A percentile compares a stretch with the other conserved stretches of the same genome.
Conservation (phyloP, 1,140 invertebrate species). For the Solenopsis invicta region DNA sequence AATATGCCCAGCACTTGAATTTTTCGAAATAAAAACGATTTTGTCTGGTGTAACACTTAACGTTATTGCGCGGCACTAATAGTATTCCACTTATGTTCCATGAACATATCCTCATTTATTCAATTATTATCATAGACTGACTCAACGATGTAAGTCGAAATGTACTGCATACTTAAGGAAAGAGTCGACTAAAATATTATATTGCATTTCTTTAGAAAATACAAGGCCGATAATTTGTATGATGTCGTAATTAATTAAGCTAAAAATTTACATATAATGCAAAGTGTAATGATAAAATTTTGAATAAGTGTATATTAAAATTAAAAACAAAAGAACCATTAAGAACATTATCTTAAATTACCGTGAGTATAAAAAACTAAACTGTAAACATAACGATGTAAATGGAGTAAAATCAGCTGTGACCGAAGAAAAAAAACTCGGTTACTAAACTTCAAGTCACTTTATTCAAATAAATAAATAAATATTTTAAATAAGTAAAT, state of each 20-base stretch:
- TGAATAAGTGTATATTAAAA: neutral
- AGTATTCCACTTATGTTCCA: neutral
- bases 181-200: conserved; percentile 4
- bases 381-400: neutral
- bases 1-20: neutral
- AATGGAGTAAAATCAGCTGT: neutral
- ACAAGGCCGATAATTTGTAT: neutral
- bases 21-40: neutral
- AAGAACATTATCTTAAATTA: neutral
- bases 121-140: conserved; percentile 31
- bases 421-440: neutral
- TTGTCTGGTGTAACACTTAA: neutral
- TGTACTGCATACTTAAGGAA: conserved; percentile 21
- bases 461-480: neutral
- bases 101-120: neutral
- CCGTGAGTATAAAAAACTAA: neutral
- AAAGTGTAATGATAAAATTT: conserved; percentile 4
- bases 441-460: neutral
- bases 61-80: neutral
- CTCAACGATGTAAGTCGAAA: conserved; percentile 30
- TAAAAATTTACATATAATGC: neutral
- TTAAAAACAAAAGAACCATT: neutral
- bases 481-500: too few relatives aligned
- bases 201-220: neutral
- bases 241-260: neutral